Base-by-base conservation (phyloP, 2,888 invertebrate genomes). In the Nesidiocoris tenuis region DNA sequence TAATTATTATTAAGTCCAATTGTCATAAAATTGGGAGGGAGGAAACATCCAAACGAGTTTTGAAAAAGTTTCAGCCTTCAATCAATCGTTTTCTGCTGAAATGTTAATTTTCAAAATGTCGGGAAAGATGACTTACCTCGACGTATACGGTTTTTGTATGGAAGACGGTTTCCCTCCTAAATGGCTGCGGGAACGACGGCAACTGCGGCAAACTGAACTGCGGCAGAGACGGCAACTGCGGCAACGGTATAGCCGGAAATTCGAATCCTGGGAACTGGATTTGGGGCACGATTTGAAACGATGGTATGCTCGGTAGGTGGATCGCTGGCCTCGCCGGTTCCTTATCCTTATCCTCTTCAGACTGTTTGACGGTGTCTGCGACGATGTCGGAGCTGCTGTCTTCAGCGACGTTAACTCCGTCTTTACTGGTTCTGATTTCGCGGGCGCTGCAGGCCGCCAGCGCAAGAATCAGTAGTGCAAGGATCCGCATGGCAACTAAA, bases 91-190 rank as follows among this genome's bases (percentile, higher is more conserved):
- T n/a, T n/a, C n/a, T n/a, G n/a, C n/a, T n/a, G n/a, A n/a, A n/a
- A n/a, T n/a, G n/a, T n/a, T n/a, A n/a, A n/a, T n/a, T n/a, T n/a
- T n/a, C n/a, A n/a, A n/a, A n/a, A n/a, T n/a, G n/a, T n/a, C n/a
- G n/a, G n/a, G n/a, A n/a, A n/a, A n/a, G n/a, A n/a, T 18, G n/a
- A 21, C 70, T 70, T 24, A 70, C 70, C 70, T 70, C 70, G 9
- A 70, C 24, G 59, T 59, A 59, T n/a, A 70, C 70, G 18, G 70
- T 70, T 70, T 70, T 59, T 0, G 70, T 70, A 16, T 70, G 57
- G 59, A 23, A 61, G 7, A 70, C 54, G 1, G 70, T 70, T 17
- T 70, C 70, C 61, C 57, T 21, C 39, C 25, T 70, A n/a, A 59
- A 59, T 16, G 59, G 59, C 18, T 25, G 57, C 7, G 57, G 57